Evolutionary conservation across 2,797 vertebrate genomes (phyloP), one percentile per base, ranked within the genome.

Genomic region (Notolabrus celidotus): DNA sequence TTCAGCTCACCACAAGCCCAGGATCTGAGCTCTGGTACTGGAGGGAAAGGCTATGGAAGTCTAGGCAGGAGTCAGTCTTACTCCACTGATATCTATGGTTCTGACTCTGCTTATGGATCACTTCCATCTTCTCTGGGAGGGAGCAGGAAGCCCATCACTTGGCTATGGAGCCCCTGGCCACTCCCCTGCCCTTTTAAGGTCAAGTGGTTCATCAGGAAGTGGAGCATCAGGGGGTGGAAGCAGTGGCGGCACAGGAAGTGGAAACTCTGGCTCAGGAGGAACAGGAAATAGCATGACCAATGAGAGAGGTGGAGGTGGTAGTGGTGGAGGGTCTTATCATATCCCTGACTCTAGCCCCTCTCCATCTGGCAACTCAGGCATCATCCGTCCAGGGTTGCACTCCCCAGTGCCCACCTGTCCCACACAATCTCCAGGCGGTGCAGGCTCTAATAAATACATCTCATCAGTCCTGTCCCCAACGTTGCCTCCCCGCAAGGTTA

Each of bases 381-480:
- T 97, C 67, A 95, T 97, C 60, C 96, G 96, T 1, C 96, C 96
- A 1, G 92, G 94, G 75, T 89, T 98, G 54, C 97, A 97, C 80
- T 98, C 97, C 0, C 97, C 97, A 0, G 95, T 95, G 6, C 94
- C 95, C 9, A 79, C 94, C 0, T 95, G 96, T 2, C 94, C 96
- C n/a, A 93, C 88, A 33, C 94, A 95, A 72, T 38, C 97, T 85
- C 17, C 95, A 69, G 61, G 94, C 83, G 77, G 91, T 56, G 65
- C 92, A 46, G 91, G 92, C 55, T 93, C 94, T 0, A 96, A 96
- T 17, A 98, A 98, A 68, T 98, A 97, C 77, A 91, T 98, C 19
- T 95, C 96, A 0, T 95, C 96, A 0, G 97, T 98, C 22, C 88
- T 98, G n/a, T 98, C 97, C 0, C 96, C 97, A 0, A 94, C 96